Percentiles rank a stretch among this genome's conserved stretches.
Evolutionary conservation across 1,140 invertebrate species (phyloP).

Genomic region (Drosophila chauvacae): DNA sequence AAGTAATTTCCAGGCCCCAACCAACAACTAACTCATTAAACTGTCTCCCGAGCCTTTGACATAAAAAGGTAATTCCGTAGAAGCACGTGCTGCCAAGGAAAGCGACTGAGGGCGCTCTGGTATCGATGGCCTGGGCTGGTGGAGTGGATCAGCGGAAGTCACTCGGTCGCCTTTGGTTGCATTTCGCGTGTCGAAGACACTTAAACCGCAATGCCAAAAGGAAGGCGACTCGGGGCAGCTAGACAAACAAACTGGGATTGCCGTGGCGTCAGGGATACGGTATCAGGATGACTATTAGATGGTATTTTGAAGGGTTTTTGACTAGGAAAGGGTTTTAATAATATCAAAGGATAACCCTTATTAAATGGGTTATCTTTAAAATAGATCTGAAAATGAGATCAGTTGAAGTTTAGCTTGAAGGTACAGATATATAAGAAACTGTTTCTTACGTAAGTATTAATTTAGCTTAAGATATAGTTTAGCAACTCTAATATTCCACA

Average conservation of each 20-base stretch:
- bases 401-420: not conserved
- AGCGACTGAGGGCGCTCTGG: slow-evolving; percentile 1
- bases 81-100: slow-evolving; percentile 54
- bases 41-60: slow-evolving; percentile 61
- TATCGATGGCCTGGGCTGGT: slow-evolving; percentile 12
- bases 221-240: slow-evolving; percentile 43
- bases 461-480: not conserved
- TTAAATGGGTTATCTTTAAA: too few relatives aligned
- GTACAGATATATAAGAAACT: not conserved
- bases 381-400: not conserved
- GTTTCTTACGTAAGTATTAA: not conserved
- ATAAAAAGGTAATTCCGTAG: slow-evolving; percentile 52
- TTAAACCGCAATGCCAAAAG: slow-evolving; percentile 73
- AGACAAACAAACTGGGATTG: slow-evolving; percentile 38
- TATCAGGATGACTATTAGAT: not conserved
- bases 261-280: slow-evolving; percentile 31
- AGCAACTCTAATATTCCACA: not conserved
- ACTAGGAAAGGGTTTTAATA: not conserved
- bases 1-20: slow-evolving; percentile 33
- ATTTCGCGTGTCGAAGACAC: slow-evolving; percentile 83
- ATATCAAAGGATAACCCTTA: not conserved
- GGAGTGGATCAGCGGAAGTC: slow-evolving; percentile 20
- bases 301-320: not conserved
- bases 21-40: slow-evolving; percentile 66
- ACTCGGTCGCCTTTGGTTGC: slow-evolving; percentile 48